Conservation (phyloP, 2,888 invertebrate species). For the Drosophila pullipes region DNA sequence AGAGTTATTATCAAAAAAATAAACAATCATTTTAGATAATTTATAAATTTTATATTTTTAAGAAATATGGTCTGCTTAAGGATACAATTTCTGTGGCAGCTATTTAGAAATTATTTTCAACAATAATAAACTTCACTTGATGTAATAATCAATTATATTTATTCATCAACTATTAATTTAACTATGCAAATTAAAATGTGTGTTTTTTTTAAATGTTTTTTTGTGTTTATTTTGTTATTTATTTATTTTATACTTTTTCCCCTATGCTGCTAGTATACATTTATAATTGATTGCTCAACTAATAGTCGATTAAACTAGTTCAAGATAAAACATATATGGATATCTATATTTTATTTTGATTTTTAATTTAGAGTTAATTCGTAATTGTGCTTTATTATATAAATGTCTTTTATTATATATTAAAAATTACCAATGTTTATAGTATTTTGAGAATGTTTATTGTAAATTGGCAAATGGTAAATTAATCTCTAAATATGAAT, state of each 20-base stretch:
- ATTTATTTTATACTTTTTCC: too few species aligned
- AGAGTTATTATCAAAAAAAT: neutral
- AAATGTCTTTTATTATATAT: neutral
- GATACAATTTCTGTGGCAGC: neutral
- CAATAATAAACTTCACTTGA: neutral
- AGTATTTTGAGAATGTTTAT: neutral
- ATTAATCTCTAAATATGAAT: neutral
- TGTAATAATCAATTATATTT: neutral
- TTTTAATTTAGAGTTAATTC: too few species aligned
- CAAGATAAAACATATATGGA: neutral
- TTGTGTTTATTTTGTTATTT: neutral
- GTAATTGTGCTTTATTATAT: neutral
- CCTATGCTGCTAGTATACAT: too few species aligned
- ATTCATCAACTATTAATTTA: neutral
- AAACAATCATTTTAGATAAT: neutral
- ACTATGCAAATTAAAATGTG: neutral
- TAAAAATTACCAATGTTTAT: neutral
- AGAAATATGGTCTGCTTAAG: neutral
- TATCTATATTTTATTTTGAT: neutral
- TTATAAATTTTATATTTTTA: neutral
- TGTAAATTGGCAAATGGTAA: neutral
- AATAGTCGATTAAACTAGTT: neutral
- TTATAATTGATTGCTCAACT: neutral
- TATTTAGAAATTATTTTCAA: neutral
- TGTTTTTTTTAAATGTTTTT: too few species aligned